Conservation (phyloP, 2,888 invertebrate species). For the Fragum sueziense region DNA sequence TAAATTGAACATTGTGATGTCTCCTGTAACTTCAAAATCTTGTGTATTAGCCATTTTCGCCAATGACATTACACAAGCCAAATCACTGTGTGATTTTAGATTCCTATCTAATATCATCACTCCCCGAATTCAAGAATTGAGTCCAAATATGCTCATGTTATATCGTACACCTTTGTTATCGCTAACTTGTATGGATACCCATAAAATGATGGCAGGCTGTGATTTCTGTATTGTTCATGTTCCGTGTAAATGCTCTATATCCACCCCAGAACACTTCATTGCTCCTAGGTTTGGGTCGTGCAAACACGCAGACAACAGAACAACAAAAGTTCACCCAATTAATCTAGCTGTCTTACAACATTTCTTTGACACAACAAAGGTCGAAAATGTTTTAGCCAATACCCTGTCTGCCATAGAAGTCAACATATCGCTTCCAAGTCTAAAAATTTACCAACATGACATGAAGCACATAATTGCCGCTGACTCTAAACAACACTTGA, state of each 20-base stretch:
- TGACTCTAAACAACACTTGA: conserved; percentile 40
- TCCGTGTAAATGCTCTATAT: conserved; percentile 36
- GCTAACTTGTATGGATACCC: conserved; percentile 18
- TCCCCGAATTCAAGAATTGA: conserved; percentile 35
- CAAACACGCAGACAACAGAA: conserved; percentile 4
- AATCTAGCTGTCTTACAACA: conserved; percentile 45
- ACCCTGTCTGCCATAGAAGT: conserved; percentile 29
- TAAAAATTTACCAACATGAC: conserved; percentile 38
- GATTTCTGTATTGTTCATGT: conserved; percentile 36
- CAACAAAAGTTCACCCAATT: conserved; percentile 40
- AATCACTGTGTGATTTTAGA: conserved; percentile 28
- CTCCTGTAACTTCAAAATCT: conserved; percentile 20
- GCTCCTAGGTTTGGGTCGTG: conserved; percentile 29
- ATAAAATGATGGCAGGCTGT: conserved; percentile 36
- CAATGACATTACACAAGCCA: conserved; percentile 26
- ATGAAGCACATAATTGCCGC: conserved; percentile 43
- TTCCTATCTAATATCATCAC: conserved; percentile 29
- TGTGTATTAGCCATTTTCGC: conserved; percentile 32
- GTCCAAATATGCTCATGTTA: conserved; percentile 15
- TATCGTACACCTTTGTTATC: conserved; percentile 21
- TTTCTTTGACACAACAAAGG: conserved; percentile 35
- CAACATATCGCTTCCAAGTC: conserved; percentile 29
- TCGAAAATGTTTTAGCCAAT: conserved; percentile 28
- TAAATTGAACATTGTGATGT: conserved; percentile 12
- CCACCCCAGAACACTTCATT: conserved; percentile 7